Base-by-base conservation (phyloP, 1,140 invertebrate genomes). In the Listronotus bonariensis region DNA sequence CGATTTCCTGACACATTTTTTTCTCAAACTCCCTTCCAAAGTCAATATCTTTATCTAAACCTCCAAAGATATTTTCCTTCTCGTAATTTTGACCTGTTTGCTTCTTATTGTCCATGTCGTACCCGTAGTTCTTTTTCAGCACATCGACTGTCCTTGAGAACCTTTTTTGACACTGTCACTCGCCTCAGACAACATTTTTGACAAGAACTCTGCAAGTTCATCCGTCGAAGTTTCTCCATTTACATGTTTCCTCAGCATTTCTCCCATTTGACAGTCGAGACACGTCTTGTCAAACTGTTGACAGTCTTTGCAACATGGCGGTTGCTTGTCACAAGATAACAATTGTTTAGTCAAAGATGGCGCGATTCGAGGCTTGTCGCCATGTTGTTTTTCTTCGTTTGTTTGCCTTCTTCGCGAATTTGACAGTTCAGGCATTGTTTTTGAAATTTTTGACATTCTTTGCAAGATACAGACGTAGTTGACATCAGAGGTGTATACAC, bases 371-470 rank as follows among this genome's bases (percentile, higher is more conserved):
- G 3, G 11, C 32, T 36, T 52, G 4, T 15, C 49, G 20, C 1
- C 49, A 12, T 38, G 26, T 36, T 34, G 53, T 17, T 42, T 55
- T 7, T 36, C 18, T 43, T 55, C 41, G 10, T 34, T 14, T 34
- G 14, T 17, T 36, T 57, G 0, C 31, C 31, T 11, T 57, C 41
- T 5, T 31, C 7, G 6, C n/a, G 18, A 15, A 38, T 49, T n/a
- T 26, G 17, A 26, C 57, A 60, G 14, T 40, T 60, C 3, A 31
- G 14, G 20, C 57, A 60, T 34, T 14, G 6, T 15, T 40, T 51
- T 20, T 41, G 31, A 11, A 49, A 51, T 11, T 15, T 36, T 15
- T 40, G 34, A 11, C 57, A 51, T 14, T 60, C 34, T 15, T 20
- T 60, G 34, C 57, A 60, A 12, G 36, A 31, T 15, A 38, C 9